Evolutionary conservation across 2,797 vertebrate species (phyloP).

Genomic region (Phrynocephalus guinanensis): DNA sequence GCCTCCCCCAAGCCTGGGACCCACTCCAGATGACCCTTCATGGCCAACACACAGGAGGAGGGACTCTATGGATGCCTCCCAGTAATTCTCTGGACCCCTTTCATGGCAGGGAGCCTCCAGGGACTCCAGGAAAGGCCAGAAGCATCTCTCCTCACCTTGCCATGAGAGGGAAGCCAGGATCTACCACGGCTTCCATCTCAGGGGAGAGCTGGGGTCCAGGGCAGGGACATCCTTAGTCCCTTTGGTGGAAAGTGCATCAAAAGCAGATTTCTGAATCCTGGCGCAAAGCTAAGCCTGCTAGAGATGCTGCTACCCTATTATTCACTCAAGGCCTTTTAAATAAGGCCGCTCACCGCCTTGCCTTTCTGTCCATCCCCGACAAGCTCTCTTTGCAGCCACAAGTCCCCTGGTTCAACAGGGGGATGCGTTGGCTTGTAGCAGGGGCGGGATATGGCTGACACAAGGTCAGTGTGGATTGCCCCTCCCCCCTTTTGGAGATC

Average conservation of each 20-base stretch:
- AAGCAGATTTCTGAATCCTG: conserved; percentile 47
- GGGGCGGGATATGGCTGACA: no score
- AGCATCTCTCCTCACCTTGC: no score
- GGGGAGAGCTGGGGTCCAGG: neutral
- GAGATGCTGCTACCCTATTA: neutral
- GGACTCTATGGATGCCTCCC: neutral
- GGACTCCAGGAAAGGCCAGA: no score
- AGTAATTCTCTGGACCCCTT: neutral
- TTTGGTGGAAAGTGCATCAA: neutral
- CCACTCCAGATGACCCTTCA: no score
- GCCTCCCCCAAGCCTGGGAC: no score
- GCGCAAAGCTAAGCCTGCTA: conserved; percentile 34
- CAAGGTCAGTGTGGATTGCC: no score
- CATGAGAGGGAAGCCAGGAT: no score
- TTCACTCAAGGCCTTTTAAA: conserved; percentile 51
- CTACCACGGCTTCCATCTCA: neutral
- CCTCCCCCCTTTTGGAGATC: no score
- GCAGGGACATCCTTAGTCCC: neutral
- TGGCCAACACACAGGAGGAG: no score
- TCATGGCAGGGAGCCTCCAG: no score
- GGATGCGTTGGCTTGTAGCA: conserved; percentile 57
- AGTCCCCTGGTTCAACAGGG: conserved; percentile 26
- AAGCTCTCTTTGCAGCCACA: conserved; percentile 40
- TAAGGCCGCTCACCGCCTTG: conserved; percentile 63
- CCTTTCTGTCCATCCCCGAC: conserved; percentile 55